phyloP scores from a whole-genome alignment of 2,113 vertebrate species.

The Trochalopteron elliotii region DNA sequence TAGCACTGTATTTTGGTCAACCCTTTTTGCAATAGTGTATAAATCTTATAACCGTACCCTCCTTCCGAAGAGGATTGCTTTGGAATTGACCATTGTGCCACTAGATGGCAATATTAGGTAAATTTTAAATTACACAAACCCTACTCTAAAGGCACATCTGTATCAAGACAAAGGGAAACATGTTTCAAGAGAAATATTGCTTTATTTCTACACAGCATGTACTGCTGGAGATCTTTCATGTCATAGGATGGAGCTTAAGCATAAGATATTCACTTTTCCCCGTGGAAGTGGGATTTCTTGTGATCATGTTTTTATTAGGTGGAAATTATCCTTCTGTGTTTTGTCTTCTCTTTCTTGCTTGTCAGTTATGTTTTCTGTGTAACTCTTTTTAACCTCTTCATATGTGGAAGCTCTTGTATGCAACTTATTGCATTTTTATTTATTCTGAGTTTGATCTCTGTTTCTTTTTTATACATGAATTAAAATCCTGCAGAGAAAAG shows the following conservation, averaged over 20 bases:
- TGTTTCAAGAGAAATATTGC: neutral
- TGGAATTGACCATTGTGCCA: neutral
- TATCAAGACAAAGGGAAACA: neutral
- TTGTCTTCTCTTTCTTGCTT: neutral
- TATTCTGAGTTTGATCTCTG: neutral
- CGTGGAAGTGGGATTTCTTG: neutral
- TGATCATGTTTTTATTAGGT: neutral
- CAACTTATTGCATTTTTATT: neutral
- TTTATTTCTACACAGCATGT: neutral
- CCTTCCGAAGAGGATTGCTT: neutral
- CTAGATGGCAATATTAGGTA: constrained; percentile 61
- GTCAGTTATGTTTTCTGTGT: neutral
- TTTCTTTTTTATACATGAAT: neutral
- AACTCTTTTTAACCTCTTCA: neutral
- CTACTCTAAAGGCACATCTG: neutral
- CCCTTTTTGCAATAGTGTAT: neutral
- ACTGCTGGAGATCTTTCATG: neutral
- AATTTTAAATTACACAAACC: neutral
- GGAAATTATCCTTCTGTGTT: neutral
- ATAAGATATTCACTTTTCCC: neutral
- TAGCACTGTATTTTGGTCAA: neutral
- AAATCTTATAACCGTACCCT: neutral
- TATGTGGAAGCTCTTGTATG: neutral
- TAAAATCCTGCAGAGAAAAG: neutral
- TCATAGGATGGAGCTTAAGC: neutral